These are phyloP conservation scores for Notodonta dromedarius DNA, from an alignment of 2,888 invertebrate genomes.

Conservation along the genomic window DNA sequence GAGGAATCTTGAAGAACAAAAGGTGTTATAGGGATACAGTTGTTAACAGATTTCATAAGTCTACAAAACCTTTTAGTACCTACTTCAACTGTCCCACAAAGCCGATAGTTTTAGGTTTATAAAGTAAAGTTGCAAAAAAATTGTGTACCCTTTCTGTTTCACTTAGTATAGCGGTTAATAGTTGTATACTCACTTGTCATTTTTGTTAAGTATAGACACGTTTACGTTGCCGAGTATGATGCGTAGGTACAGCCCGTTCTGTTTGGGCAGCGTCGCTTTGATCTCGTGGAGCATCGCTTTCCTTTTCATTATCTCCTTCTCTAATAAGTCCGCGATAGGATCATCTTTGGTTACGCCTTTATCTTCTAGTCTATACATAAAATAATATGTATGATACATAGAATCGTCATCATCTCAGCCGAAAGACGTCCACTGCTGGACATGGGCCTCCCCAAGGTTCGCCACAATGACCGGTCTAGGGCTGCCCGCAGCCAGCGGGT, in stretches of 20 bases:
- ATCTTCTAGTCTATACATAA: conserved; percentile 62
- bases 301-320: conserved; percentile 91
- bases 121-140: no score
- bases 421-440: no score
- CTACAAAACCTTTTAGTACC: no score
- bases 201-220: conserved; percentile 98
- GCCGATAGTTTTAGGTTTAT: no score
- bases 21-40: no score
- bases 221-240: conserved; percentile 99
- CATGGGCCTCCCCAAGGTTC: no score
- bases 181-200: conserved; percentile 92
- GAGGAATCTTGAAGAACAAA: no score
- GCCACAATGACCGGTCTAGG: no score
- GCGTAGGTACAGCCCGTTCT: conserved; percentile 92
- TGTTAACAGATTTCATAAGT: no score
- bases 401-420: neutral
- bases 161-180: neutral
- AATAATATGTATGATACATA: neutral
- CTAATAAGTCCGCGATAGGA: conserved; percentile 83
- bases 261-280: conserved; percentile 96
- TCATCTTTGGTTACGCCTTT: conserved; percentile 79
- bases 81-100: no score
- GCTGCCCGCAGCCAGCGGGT: no score
- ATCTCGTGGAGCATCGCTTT: conserved; percentile 95
- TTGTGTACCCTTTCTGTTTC: no score